Base-by-base conservation (phyloP, 2,888 invertebrate genomes). In the Bhutanitis thaidina region DNA sequence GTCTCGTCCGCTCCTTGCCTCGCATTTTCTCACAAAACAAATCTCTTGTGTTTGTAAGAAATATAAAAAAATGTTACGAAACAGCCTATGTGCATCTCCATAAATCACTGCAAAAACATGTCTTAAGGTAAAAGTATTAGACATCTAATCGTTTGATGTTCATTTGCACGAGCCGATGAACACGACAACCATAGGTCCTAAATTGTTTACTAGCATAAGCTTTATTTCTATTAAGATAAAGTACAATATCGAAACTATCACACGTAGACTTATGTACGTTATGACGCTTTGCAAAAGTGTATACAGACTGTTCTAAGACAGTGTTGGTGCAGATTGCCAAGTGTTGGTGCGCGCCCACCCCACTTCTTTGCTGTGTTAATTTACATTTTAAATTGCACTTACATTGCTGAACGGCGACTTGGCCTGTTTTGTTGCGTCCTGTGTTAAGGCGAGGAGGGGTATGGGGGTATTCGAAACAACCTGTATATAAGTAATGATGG, bases 331-430 rank as follows among this genome's bases (percentile, higher is more conserved):
- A 74, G 72, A 74, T 73, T 65, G 69, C 63, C 71, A 65, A 74
- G 77, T 74, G 81, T 74, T 67, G 64, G 74, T 68, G 69, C 59
- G 66, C 67, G 29, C 49, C 20, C 49, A 12, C 50, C 51, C 51
- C 67, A 77, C 79, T 90, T 90, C 90, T 90, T 90, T 90, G 83
- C 83, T 72, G 76, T 81, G 89, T 90, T 90, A 90, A 90, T 90
- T 90, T 90, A 90, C 90, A 90, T 90, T 90, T 90, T 90, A 90
- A 90, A 90, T 90, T 90, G 89, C 90, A 88, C 88, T 90, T 87
- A 86, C 84, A 88, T 88, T 80, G 86, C 80, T 74, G 73, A 77
- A 74, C 76, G 84, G 86, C 82, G 82, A 83, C 74, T 82, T 77
- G 76, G 69, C 69, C 75, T 78, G 86, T 82, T 84, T 80, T 80